phyloP scores from a whole-genome alignment of 2,113 vertebrate genomes.

The Orthonyx spaldingii region DNA sequence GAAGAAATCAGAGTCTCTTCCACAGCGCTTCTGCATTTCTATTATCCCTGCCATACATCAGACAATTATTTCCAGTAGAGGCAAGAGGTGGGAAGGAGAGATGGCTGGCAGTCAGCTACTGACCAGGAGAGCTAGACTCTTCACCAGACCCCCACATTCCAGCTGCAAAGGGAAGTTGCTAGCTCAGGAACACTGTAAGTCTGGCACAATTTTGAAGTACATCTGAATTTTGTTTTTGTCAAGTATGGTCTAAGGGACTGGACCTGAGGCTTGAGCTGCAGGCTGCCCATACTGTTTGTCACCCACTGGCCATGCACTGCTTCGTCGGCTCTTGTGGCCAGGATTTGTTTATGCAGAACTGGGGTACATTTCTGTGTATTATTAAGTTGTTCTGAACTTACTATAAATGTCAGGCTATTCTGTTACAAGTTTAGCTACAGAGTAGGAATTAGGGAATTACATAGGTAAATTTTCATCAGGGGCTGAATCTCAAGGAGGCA shows the following conservation, averaged over 20 bases:
- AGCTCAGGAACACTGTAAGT: neutral
- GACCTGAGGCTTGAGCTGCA: neutral
- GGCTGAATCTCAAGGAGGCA: neutral
- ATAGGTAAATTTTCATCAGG: neutral
- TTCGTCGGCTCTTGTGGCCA: neutral
- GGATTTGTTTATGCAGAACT: neutral
- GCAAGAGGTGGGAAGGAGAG: neutral
- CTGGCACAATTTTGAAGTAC: neutral
- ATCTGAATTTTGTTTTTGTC: neutral
- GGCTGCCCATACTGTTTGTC: neutral
- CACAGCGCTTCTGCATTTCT: neutral
- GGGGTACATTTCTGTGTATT: neutral
- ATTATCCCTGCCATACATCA: rapidly evolving
- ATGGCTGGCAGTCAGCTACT: neutral
- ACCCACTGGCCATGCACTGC: neutral
- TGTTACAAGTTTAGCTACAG: neutral
- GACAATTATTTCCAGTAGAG: neutral
- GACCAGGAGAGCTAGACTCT: neutral
- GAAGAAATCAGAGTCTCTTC: neutral
- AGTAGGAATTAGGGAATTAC: neutral
- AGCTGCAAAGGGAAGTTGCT: neutral
- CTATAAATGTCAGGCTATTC: neutral
- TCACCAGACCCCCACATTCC: neutral
- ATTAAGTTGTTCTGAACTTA: neutral
- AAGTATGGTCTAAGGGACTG: neutral